These are phyloP conservation scores for Athalia rosae DNA, from an alignment of 2,888 invertebrate genomes.

Conservation along the genomic window DNA sequence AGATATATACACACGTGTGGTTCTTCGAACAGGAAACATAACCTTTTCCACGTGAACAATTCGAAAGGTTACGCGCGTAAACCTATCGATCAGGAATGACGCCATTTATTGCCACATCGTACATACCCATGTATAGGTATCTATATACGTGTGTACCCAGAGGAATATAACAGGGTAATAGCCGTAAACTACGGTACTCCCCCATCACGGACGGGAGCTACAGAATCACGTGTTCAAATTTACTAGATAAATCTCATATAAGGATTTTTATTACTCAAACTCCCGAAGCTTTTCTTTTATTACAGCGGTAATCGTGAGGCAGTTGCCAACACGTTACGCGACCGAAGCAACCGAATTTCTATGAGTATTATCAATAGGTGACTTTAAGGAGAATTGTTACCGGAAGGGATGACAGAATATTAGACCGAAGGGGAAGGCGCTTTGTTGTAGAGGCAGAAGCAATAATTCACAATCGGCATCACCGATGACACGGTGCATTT, in stretches of 20 bases:
- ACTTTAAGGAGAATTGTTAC: background rate
- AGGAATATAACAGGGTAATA: conserved; percentile 16
- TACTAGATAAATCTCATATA: conserved; percentile 22
- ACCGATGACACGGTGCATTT: conserved; percentile 58
- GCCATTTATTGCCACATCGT: conserved; percentile 35
- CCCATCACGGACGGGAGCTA: conserved; percentile 17
- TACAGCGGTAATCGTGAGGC: background rate
- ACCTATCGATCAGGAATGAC: conserved; percentile 44
- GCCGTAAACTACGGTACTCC: conserved; percentile 38
- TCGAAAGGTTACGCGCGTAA: conserved; percentile 43
- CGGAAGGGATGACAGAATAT: conserved; percentile 3
- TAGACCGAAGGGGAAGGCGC: background rate
- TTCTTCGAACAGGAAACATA: conserved; percentile 47
- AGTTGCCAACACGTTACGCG: background rate
- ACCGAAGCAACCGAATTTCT: too few relatives aligned
- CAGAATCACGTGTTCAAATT: conserved; percentile 40
- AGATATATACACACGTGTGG: conserved; percentile 3
- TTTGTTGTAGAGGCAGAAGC: conserved; percentile 21
- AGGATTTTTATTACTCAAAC: conserved; percentile 28
- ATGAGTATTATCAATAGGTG: too few relatives aligned
- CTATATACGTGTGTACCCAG: background rate
- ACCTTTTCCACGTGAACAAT: conserved; percentile 47
- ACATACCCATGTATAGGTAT: background rate
- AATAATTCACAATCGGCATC: conserved; percentile 24
- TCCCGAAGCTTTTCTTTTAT: background rate